A percentile compares a stretch with the other conserved stretches of the same genome.
Evolutionary conservation across 2,113 vertebrate species (phyloP).

Genomic region (Pyxicephalus adspersus): DNA sequence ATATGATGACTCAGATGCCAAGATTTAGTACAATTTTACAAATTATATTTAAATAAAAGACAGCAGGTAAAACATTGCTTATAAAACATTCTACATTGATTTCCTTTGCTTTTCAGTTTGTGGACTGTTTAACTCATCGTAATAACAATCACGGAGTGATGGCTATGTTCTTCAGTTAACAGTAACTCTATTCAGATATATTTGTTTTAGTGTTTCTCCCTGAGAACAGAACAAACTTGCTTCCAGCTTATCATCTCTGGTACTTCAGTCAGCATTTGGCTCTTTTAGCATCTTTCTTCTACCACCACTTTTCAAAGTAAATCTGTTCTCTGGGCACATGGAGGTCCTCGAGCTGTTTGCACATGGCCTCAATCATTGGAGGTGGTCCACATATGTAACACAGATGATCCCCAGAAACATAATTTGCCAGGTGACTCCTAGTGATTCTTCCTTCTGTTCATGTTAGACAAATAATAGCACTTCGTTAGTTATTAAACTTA

Average conservation of each 20-base stretch:
- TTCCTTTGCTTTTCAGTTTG: background rate
- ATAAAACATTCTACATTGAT: slow-evolving; percentile 15
- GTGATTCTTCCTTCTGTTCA: slow-evolving; percentile 84
- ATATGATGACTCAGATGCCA: background rate
- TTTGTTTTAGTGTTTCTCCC: background rate
- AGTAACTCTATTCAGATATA: background rate
- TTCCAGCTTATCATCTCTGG: background rate
- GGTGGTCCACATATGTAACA: slow-evolving; percentile 96
- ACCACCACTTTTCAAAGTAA: slow-evolving; percentile 98
- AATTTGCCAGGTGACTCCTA: slow-evolving; percentile 73
- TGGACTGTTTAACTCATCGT: background rate
- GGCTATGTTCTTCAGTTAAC: background rate
- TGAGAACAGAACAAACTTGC: background rate
- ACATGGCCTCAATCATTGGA: slow-evolving; percentile 89
- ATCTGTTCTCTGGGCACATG: slow-evolving; percentile 79
- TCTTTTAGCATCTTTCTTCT: slow-evolving; percentile 58
- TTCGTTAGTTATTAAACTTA: background rate
- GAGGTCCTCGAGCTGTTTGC: slow-evolving; percentile 73
- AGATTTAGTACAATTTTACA: slow-evolving; percentile 4
- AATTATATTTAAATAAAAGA: slow-evolving; percentile 37
- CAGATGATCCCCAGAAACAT: slow-evolving; percentile 77
- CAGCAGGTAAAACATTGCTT: background rate
- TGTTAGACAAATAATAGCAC: slow-evolving; percentile 57
- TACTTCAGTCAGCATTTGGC: background rate
- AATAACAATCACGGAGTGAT: background rate